Evolutionary conservation across 2,888 invertebrate species (phyloP), one percentile per base, ranked within the genome.

Genomic region (Physocephala rufipes): DNA sequence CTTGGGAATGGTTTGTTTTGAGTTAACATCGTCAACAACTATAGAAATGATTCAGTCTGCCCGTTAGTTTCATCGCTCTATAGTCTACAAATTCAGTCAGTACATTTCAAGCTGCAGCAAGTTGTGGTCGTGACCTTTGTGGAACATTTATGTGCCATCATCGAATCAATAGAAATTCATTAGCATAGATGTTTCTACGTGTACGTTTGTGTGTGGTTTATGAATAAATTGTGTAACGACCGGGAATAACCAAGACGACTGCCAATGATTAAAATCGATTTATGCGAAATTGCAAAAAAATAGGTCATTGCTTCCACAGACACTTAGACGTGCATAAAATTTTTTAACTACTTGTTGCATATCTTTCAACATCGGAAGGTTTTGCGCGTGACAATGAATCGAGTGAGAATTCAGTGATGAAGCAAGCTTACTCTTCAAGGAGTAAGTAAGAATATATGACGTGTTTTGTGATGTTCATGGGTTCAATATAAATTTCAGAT

Each of bases 251-350:
- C n/a, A n/a, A 49, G 28, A 59, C n/a, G 26, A n/a, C n/a, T 30
- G 63, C 63, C 24, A 67, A 51, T 62, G 62, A 68, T 68, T 62
- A 68, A 61, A 62, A 62, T 68, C 62, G 62, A 68, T 62, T 68
- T 68, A 68, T 68, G 68, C 68, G 51, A 9, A 36, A 36, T 9
- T 36, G 36, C 36, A 7, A 28, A 45, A 49, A 28, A 30, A 28
- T 62, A 49, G 49, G 68, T 51, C 36, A 59, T 4, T 36, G 30
- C 45, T 49, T 49, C 49, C 26, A 30, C 51, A 19, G 24, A 51
- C 30, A 51, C 19, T 64, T 62, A 4, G 16, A 1, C 49, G 49
- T 19, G 12, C 12, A 55, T 55, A 55, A 19, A 4, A 7, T 2
- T 19, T 4, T 4, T 24, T 55, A 55, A n/a, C 24, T 24, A n/a